Evolutionary conservation across 2,888 invertebrate species (phyloP), one percentile per base, ranked within the genome.

Genomic region (Ochlodes sylvanus): DNA sequence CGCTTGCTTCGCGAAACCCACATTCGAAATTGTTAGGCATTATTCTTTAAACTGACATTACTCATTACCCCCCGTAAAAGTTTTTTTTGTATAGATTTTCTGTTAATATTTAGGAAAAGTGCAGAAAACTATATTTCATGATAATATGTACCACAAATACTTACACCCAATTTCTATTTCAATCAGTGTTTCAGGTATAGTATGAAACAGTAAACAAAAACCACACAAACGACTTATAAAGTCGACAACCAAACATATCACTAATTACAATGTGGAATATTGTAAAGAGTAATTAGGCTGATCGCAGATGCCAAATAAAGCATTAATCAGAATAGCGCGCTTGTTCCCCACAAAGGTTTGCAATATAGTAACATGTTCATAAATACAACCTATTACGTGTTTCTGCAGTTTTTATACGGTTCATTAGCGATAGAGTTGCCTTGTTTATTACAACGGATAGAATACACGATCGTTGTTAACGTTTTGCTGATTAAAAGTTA

Each of bases 361-460:
- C 19, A 50, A 50, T 19, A 17, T 12, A 38, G 12, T 19, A 19
- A 50, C 50, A 50, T 12, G 50, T 50, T 50, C 50, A 50, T 50
- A 50, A 50, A 50, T 50, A 50, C 50, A 19, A n/a, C 50, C 19
- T 19, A 19, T 50, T 50, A 50, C 50, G 17, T 12, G 19, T 50
- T 50, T 50, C 17, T 34, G 19, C 61, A 61, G 47, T 61, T 61
- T 61, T 61, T 38, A 15, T 50, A 19, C 50, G 34, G 34, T 19
- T 50, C 50, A 50, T 61, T 61, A 61, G 50, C 14, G 61, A 50
- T 12, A 17, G 34, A 61, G 50, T 58, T 61, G 7, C 50, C 44
- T 61, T 61, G 34, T 50, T 61, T 61, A 50, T 61, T 61, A 61
- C 50, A 12, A 50, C 50, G 7, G 17, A 47, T 47, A 12, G 19